Evolutionary conservation across 2,888 invertebrate genomes (phyloP).

Genomic region (Polymixis flavicincta): DNA sequence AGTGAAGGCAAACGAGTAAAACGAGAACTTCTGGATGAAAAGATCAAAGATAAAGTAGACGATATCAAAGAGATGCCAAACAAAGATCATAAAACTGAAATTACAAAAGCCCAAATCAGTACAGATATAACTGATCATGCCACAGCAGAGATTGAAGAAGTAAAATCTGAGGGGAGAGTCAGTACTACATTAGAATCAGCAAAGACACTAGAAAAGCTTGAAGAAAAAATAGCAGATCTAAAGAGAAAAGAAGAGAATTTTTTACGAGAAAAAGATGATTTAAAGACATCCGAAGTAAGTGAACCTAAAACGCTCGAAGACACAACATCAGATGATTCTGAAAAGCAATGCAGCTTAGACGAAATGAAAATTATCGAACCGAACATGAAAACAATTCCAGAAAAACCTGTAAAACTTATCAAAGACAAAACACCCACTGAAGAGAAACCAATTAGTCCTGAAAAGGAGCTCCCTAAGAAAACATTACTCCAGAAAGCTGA

Average conservation of each 20-base stretch:
- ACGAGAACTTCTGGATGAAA: slow-evolving; percentile 72
- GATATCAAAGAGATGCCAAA: slow-evolving; percentile 32
- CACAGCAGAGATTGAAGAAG: slow-evolving; percentile 21
- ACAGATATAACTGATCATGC: slow-evolving; percentile 43
- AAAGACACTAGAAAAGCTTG: slow-evolving; percentile 86
- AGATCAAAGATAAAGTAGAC: slow-evolving; percentile 33
- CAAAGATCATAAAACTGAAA: slow-evolving; percentile 14
- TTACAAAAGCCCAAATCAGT: slow-evolving; percentile 8
- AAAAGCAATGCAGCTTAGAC: slow-evolving; percentile 22
- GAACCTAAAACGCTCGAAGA: neutral
- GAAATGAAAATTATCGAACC: neutral
- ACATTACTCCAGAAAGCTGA: slow-evolving; percentile 58
- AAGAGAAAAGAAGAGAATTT: slow-evolving; percentile 77
- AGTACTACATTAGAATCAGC: slow-evolving; percentile 81
- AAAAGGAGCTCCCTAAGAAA: slow-evolving; percentile 60
- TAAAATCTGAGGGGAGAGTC: slow-evolving; percentile 70
- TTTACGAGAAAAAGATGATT: slow-evolving; percentile 30
- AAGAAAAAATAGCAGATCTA: slow-evolving; percentile 85
- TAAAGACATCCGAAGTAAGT: slow-evolving; percentile 9
- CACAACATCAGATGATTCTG: neutral
- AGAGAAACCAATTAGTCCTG: slow-evolving; percentile 32
- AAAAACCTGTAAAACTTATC: slow-evolving; percentile 17
- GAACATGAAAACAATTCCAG: slow-evolving; percentile 2
- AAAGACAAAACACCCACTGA: slow-evolving; percentile 13
- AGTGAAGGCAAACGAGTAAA: slow-evolving; percentile 82